Base-by-base conservation (phyloP, 2,113 vertebrate species). In the Brachyistius frenatus region DNA sequence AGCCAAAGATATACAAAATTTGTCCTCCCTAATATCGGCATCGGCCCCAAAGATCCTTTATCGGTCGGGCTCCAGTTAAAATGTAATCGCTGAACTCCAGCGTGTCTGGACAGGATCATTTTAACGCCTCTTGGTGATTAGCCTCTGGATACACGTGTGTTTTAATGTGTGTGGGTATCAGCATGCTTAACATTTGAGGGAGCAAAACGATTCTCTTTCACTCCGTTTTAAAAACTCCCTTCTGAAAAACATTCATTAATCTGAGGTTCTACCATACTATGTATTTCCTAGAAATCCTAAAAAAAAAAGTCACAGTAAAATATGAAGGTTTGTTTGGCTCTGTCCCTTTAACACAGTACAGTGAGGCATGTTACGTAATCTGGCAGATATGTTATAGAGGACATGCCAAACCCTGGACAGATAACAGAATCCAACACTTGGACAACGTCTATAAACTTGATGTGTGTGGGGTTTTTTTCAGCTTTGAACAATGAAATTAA, bases 31-130 rank as follows among this genome's bases (percentile, higher is more conserved):
- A 23, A 23, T 23, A 23, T 23, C 23, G 23, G 23, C 23, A 23
- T 23, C 23, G 23, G 23, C 23, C 23, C 23, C 23, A 23, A 23
- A 23, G 23, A 23, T 23, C 23, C 23, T 23, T 23, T 23, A 23
- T 23, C 23, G 23, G 23, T 23, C 23, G 23, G 23, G 23, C 23
- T 23, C 23, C 23, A 23, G 23, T 23, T 23, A 23, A 23, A 23
- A 23, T 23, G 1, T 23, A 23, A 13, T 44, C 41, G 0, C 41
- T 8, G 41, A 44, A 10, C 41, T 44, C 2, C 41, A 10, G 23
- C 36, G 56, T 47, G 31, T 52, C 74, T 91, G 84, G 84, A 86
- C 3, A 75, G 32, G 32, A 83, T 87, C 85, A 79, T 36, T 46
- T 2, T 10, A 47, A 75, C 76, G 37, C 80, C 37, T 80, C 46